phyloP scores from a whole-genome alignment of 2,113 vertebrate species.

The Leucoraja erinaceus region DNA sequence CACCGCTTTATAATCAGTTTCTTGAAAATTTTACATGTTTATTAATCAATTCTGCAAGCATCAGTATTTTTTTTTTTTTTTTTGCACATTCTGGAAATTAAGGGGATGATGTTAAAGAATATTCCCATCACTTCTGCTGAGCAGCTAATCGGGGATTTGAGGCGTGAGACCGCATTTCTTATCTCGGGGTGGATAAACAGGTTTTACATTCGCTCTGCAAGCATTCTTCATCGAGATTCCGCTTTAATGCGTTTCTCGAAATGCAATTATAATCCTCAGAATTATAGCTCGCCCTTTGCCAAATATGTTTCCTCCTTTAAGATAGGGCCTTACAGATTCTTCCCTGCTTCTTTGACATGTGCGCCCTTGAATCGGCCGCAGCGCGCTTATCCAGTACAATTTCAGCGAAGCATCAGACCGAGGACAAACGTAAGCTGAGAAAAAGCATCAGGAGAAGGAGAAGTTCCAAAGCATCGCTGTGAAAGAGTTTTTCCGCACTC shows the following conservation, averaged over 20 bases:
- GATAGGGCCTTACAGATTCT: not conserved
- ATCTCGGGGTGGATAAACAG: not conserved
- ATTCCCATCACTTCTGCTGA: not conserved
- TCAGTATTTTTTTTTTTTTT: not conserved
- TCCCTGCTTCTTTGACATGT: no score
- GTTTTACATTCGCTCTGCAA: not conserved
- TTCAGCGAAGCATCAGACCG: no score
- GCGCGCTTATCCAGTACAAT: no score
- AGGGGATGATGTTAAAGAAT: not conserved
- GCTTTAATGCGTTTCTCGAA: not conserved
- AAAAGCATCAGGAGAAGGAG: no score
- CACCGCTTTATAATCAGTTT: not conserved
- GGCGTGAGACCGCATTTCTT: not conserved
- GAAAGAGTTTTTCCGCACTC: no score
- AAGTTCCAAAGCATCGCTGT: no score
- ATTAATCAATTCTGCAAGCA: not conserved
- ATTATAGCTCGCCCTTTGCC: not conserved
- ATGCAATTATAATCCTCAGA: not conserved
- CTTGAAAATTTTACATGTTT: not conserved
- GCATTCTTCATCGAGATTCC: not conserved
- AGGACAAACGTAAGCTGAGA: no score
- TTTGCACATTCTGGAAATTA: not conserved
- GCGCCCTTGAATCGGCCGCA: no score
- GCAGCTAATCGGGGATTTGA: not conserved
- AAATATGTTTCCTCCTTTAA: not conserved